phyloP scores from a whole-genome alignment of 2,888 invertebrate genomes.

The Andrena praecox region DNA sequence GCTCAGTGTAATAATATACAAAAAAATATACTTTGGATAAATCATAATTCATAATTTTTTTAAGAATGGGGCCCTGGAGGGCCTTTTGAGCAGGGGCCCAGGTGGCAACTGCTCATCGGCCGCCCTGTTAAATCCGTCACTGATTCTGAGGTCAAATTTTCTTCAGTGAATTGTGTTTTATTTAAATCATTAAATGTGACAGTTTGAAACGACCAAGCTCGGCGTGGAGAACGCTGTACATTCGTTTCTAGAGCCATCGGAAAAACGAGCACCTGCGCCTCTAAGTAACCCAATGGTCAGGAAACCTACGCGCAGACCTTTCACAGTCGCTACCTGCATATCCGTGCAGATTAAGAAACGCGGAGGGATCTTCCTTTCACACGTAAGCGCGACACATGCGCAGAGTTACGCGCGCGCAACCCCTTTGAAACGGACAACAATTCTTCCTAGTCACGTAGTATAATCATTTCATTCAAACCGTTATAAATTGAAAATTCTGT shows the following conservation, averaged over 20 bases:
- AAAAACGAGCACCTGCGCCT: slow-evolving; percentile 33
- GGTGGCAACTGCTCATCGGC: too few species aligned
- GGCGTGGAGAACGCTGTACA: neutral
- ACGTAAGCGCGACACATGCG: neutral
- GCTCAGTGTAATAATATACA: too few species aligned
- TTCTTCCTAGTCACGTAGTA: neutral
- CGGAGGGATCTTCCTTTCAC: slow-evolving; percentile 2
- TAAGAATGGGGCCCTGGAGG: too few species aligned
- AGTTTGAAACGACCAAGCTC: neutral
- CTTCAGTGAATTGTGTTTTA: neutral
- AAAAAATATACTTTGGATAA: too few species aligned
- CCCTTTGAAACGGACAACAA: neutral
- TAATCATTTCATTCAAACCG: neutral
- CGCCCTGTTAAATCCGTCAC: too few species aligned
- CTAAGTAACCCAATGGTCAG: slow-evolving; percentile 25
- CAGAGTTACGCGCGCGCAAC: neutral
- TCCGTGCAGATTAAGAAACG: slow-evolving; percentile 45
- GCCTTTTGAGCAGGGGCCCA: too few species aligned
- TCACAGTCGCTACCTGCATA: slow-evolving; percentile 53
- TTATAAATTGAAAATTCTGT: neutral
- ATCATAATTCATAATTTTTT: too few species aligned
- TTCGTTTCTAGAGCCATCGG: slow-evolving; percentile 6
- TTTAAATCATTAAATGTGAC: neutral
- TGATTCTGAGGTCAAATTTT: neutral
- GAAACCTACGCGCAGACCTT: slow-evolving; percentile 13